Evolutionary conservation across 1,140 invertebrate species (phyloP).

Genomic region (Drosophila saltans): DNA sequence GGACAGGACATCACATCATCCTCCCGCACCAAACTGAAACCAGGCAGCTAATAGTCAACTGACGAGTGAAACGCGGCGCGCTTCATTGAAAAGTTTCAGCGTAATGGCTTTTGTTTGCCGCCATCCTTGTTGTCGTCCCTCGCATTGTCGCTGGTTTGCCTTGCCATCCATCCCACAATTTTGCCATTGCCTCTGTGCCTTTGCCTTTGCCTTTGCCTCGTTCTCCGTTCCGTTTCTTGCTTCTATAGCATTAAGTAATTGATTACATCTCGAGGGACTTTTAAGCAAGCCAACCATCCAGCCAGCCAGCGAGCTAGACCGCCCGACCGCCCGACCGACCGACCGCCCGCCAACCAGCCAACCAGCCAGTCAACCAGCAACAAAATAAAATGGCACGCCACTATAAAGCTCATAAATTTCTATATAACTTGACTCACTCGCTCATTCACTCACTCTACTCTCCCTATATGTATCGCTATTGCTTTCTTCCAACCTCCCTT

Average conservation of each 20-base stretch:
- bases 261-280: constrained; percentile 83
- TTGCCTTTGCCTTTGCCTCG: neutral
- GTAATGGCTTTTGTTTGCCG: constrained; percentile 78
- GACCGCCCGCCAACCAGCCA: constrained; percentile 7
- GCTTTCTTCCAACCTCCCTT: neutral
- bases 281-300: constrained; percentile 66
- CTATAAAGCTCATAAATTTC: constrained; percentile 80
- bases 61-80: constrained; percentile 39
- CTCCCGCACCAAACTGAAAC: constrained; percentile 7
- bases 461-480: neutral
- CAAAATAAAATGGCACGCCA: constrained; percentile 71
- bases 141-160: constrained; percentile 1
- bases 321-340: too few relatives aligned
- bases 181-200: neutral
- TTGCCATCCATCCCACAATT: neutral
- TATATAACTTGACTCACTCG: constrained; percentile 69
- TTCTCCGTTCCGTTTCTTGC: constrained; percentile 28
- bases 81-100: constrained; percentile 81
- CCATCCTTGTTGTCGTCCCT: constrained; percentile 40
- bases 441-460: too few relatives aligned
- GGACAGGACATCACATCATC: constrained; percentile 45
- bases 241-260: constrained; percentile 83
- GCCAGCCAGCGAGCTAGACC: constrained; percentile 4
- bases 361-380: constrained; percentile 28
- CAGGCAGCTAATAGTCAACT: constrained; percentile 51